Base-by-base conservation (phyloP, 2,113 vertebrate species). In the Entomyzon cyanotis region DNA sequence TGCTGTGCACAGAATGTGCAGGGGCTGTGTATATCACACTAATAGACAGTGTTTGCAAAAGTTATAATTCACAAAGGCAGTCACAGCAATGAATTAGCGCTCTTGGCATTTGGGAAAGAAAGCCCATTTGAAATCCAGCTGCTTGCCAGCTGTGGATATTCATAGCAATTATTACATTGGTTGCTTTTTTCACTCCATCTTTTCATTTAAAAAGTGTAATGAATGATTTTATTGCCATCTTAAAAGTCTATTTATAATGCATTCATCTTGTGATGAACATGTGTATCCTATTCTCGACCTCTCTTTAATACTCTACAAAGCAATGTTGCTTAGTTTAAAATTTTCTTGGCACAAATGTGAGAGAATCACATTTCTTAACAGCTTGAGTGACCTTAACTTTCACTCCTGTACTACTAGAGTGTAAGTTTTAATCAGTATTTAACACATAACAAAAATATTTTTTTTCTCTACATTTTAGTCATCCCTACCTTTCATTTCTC, bases 111-210 rank as follows among this genome's bases (percentile, higher is more conserved):
- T 92, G 69, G 68, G 73, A 76, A 84, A 93, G 86, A 84, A 87
- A 95, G 52, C 64, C 71, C 46, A 71, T 95, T 94, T 92, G 84
- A 91, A 91, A 94, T 95, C 91, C 95, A 97, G 87, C 78, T 95
- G 94, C 94, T 93, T 97, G 92, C 92, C 95, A 96, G 95, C 94
- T 96, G 95, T 89, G 92, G 60, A 58, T 96, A 90, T 96, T 92
- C 88, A 79, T 53, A 92, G 95, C 33, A 93, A 84, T 93, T 95
- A 92, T 91, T 92, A 79, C n/a, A 76, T 27, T 53, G 73, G 39
- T 60, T 73, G 19, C 30, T 82, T 95, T 94, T 90, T 90, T 90
- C 31, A 71, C 41, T 93, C 46, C 59, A 79, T 84, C 83, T 91
- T 95, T 92, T 89, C 56, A 69, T 92, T 93, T 92, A 41, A 78